A percentile compares a stretch with the other conserved stretches of the same genome.
These are phyloP conservation scores for Betta splendens DNA, from an alignment of 2,797 vertebrate species.

Conservation along the genomic window DNA sequence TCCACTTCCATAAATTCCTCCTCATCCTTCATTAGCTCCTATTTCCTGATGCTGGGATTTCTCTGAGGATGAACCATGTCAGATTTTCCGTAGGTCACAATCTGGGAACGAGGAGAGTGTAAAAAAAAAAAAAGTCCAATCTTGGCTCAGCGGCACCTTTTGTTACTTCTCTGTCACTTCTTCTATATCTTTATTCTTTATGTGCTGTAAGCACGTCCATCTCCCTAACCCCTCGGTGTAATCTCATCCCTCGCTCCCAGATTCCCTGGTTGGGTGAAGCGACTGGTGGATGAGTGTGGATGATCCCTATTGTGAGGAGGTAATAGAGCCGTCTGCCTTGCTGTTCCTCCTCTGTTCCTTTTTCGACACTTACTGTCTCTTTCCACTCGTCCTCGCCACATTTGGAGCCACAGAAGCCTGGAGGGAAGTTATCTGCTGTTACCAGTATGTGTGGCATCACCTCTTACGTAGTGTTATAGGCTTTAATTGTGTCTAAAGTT, in stretches of 20 bases:
- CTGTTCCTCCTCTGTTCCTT: slow-evolving; percentile 25
- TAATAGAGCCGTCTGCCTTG: slow-evolving; percentile 65
- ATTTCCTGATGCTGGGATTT: slow-evolving; percentile 58
- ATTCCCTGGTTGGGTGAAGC: slow-evolving; percentile 43
- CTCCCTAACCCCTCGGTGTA: slow-evolving; percentile 46
- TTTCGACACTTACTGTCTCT: slow-evolving; percentile 13
- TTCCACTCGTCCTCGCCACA: slow-evolving; percentile 36
- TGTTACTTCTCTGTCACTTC: slow-evolving; percentile 26
- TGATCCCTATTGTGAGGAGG: slow-evolving; percentile 67
- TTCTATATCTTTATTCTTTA: slow-evolving; percentile 37
- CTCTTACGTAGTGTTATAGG: slow-evolving; percentile 2
- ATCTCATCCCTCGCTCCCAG: slow-evolving; percentile 56
- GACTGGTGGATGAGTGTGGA: slow-evolving; percentile 59
- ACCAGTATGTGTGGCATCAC: slow-evolving; percentile 9
- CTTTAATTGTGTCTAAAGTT: slow-evolving; percentile 10
- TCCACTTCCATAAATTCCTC: slow-evolving; percentile 61
- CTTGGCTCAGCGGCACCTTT: slow-evolving; percentile 44
- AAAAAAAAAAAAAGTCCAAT: slow-evolving; percentile 23
- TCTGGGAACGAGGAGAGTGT: slow-evolving; percentile 35
- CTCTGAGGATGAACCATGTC: slow-evolving; percentile 59
- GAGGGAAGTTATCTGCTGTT: slow-evolving; percentile 20
- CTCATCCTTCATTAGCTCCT: slow-evolving; percentile 53
- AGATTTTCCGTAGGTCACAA: slow-evolving; percentile 46
- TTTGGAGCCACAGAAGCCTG: slow-evolving; percentile 13
- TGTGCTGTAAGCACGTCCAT: slow-evolving; percentile 59